A percentile compares a stretch with the other conserved stretches of the same genome.
These are phyloP conservation scores for Lateolabrax maculatus DNA, from an alignment of 2,797 vertebrate genomes.

Conservation along the genomic window DNA sequence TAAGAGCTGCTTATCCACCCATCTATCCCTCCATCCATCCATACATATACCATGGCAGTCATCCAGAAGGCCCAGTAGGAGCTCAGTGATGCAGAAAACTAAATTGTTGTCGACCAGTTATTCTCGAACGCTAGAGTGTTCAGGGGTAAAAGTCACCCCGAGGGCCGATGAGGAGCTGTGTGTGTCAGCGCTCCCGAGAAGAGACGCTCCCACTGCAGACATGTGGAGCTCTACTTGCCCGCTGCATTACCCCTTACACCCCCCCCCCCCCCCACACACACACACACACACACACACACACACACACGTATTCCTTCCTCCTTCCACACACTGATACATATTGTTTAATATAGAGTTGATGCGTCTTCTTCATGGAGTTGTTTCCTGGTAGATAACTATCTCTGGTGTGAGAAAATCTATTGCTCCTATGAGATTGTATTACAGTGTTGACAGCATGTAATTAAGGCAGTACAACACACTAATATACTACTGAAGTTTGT, in stretches of 20 bases:
- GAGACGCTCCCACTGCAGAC: conserved; percentile 38
- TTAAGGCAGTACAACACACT: too few relatives aligned
- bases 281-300: not conserved
- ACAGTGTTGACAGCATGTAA: too few relatives aligned
- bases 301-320: not conserved
- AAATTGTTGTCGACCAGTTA: conserved; percentile 65
- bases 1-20: conserved; percentile 44
- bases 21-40: conserved; percentile 43
- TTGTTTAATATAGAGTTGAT: not conserved
- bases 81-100: conserved; percentile 56
- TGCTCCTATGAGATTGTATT: not conserved
- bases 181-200: not conserved
- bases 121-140: conserved; percentile 57
- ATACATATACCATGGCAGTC: conserved; percentile 44
- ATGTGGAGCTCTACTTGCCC: not conserved
- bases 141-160: conserved; percentile 53
- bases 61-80: conserved; percentile 62
- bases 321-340: not conserved
- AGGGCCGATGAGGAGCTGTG: conserved; percentile 37
- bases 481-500: not conserved
- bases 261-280: not conserved
- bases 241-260: not conserved
- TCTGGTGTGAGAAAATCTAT: not conserved
- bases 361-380: not conserved
- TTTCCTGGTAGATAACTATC: not conserved